Evolutionary conservation across 2,113 vertebrate genomes (phyloP).

Genomic region (Calcarius ornatus): DNA sequence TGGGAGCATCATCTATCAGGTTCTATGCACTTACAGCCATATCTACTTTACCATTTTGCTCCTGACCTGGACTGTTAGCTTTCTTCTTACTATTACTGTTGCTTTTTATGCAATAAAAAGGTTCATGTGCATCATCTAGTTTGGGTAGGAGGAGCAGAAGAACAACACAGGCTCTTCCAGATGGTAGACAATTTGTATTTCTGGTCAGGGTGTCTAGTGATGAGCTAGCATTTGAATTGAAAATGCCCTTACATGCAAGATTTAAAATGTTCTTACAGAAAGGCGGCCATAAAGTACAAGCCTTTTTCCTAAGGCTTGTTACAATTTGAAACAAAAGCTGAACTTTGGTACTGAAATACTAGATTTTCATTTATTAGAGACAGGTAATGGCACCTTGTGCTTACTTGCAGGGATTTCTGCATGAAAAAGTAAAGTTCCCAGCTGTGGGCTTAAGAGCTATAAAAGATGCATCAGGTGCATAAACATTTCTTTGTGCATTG

Average conservation of each 20-base stretch:
- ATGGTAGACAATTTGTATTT: conserved; percentile 38
- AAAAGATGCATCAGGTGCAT: neutral
- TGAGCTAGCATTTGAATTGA: conserved; percentile 21
- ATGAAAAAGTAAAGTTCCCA: neutral
- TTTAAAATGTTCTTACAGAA: neutral
- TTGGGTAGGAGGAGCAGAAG: conserved; percentile 3
- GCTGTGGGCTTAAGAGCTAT: neutral
- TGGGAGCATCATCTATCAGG: neutral
- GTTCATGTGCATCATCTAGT: neutral
- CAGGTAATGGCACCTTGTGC: neutral
- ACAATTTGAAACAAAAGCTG: neutral
- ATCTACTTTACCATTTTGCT: neutral
- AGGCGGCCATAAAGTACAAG: neutral
- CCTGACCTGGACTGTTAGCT: neutral
- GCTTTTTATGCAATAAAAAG: neutral
- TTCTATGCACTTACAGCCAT: neutral
- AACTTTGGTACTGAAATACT: neutral
- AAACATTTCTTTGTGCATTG: neutral
- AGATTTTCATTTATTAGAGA: neutral
- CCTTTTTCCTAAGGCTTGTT: neutral
- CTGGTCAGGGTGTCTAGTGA: neutral
- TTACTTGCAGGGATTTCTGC: neutral
- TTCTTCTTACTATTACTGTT: neutral
- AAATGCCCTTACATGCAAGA: neutral
- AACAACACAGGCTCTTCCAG: conserved; percentile 1